phyloP scores from a whole-genome alignment of 2,113 vertebrate species.

The Thamnophis sirtalis region DNA sequence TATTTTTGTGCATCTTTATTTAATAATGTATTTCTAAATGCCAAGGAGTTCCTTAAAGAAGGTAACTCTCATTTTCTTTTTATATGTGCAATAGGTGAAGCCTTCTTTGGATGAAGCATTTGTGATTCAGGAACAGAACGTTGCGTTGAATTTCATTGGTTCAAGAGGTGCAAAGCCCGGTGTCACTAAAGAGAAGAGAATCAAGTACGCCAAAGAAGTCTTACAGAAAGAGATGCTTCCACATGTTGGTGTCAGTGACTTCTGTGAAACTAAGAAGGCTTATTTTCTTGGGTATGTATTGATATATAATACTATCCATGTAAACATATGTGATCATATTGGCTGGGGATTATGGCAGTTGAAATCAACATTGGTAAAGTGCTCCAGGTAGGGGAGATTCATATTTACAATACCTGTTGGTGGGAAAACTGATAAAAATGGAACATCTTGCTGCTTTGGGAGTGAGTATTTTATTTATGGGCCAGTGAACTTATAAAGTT shows the following conservation, averaged over 20 bases:
- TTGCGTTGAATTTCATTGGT: slow-evolving; percentile 95
- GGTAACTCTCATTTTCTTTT: not conserved
- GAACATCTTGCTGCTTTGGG: not conserved
- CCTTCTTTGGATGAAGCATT: slow-evolving; percentile 97
- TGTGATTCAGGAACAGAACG: slow-evolving; percentile 98
- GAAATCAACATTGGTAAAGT: not conserved
- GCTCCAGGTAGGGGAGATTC: not conserved
- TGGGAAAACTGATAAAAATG: not conserved
- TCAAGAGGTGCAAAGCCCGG: slow-evolving; percentile 98
- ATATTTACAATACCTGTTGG: not conserved
- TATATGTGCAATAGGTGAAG: slow-evolving; percentile 77
- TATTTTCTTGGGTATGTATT: slow-evolving; percentile 91
- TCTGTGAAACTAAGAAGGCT: slow-evolving; percentile 98
- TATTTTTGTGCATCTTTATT: not conserved
- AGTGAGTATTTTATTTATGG: not conserved
- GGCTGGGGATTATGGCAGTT: not conserved
- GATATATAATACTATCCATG: not conserved
- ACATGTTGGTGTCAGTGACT: slow-evolving; percentile 96
- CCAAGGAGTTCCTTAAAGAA: not conserved
- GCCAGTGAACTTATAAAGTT: not conserved
- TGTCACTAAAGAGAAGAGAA: slow-evolving; percentile 95
- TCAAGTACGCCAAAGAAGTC: slow-evolving; percentile 97
- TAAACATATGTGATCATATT: not conserved
- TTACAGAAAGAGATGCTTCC: slow-evolving; percentile 98
- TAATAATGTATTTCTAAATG: not conserved